Evolutionary conservation across 2,797 vertebrate species (phyloP).

Genomic region (Eurystomus glaucurus): DNA sequence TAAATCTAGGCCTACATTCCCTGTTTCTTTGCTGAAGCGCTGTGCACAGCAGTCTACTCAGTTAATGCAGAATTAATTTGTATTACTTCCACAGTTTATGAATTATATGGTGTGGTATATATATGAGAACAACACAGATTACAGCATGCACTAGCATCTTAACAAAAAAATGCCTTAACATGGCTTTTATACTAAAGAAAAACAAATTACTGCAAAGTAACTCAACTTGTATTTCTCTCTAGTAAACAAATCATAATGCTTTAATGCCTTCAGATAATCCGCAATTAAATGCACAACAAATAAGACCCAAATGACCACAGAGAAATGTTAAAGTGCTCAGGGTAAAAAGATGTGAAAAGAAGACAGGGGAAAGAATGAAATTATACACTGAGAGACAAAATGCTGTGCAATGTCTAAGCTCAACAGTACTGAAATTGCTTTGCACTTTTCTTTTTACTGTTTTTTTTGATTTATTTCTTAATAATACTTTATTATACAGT

Average conservation of each 20-base stretch:
- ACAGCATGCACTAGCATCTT: constrained; percentile 47
- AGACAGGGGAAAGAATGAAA: not conserved
- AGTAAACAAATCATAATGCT: constrained; percentile 67
- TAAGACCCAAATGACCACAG: constrained; percentile 19
- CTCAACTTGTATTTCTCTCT: constrained; percentile 36
- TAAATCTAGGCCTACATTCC: not conserved
- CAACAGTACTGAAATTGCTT: not conserved
- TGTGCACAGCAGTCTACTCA: constrained; percentile 14
- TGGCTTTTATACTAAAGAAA: constrained; percentile 49
- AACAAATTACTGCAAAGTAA: constrained; percentile 50
- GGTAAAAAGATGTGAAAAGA: not conserved
- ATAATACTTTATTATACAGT: constrained; percentile 47
- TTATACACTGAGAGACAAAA: not conserved
- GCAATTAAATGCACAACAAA: constrained; percentile 60
- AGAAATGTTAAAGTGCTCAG: not conserved
- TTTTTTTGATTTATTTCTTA: constrained; percentile 59
- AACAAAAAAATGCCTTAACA: constrained; percentile 46
- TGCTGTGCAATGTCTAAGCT: not conserved
- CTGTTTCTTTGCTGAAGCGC: not conserved
- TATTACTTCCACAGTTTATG: constrained; percentile 65
- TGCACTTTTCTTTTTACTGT: constrained; percentile 26
- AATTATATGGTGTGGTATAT: constrained; percentile 67
- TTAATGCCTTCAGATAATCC: constrained; percentile 61
- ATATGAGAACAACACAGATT: constrained; percentile 56
- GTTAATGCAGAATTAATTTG: constrained; percentile 63